These are phyloP conservation scores for Orussus abietinus DNA, from an alignment of 1,140 invertebrate species.

Conservation along the genomic window DNA sequence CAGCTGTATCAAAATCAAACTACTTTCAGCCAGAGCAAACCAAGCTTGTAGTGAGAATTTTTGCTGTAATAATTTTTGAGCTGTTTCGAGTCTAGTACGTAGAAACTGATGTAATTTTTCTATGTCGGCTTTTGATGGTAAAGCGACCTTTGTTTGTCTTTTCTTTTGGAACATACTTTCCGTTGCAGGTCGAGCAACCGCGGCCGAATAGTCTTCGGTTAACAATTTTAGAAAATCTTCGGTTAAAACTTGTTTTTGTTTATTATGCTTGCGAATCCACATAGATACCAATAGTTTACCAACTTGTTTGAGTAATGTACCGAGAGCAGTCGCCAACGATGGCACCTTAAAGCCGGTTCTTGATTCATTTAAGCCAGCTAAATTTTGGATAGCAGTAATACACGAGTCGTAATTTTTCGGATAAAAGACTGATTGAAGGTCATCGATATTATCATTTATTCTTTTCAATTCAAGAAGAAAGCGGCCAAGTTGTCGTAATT, in stretches of 20 bases:
- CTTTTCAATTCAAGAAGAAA: constrained; percentile 39
- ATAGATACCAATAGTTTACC: background rate
- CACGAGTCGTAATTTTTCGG: constrained; percentile 16
- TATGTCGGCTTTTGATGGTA: no score
- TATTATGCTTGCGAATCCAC: background rate
- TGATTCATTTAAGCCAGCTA: background rate
- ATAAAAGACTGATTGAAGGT: constrained; percentile 17
- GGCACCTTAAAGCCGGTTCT: background rate
- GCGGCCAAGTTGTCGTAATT: constrained; percentile 15
- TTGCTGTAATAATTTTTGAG: background rate
- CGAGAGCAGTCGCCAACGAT: background rate
- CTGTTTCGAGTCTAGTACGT: background rate
- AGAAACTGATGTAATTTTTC: constrained; percentile 1
- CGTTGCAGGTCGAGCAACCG: background rate
- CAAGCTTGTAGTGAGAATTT: constrained; percentile 4
- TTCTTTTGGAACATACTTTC: background rate
- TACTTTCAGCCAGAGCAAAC: constrained; percentile 8
- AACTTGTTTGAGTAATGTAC: constrained; percentile 1
- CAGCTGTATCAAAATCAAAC: constrained; percentile 14
- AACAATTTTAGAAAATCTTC: background rate
- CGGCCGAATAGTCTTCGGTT: background rate
- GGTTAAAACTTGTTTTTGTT: background rate
- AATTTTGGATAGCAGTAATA: constrained; percentile 10
- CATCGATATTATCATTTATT: constrained; percentile 12
- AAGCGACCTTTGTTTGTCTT: background rate